Evolutionary conservation across 2,888 invertebrate genomes (phyloP), one percentile per base, ranked within the genome.

Genomic region (Sarcophaga carnaria): DNA sequence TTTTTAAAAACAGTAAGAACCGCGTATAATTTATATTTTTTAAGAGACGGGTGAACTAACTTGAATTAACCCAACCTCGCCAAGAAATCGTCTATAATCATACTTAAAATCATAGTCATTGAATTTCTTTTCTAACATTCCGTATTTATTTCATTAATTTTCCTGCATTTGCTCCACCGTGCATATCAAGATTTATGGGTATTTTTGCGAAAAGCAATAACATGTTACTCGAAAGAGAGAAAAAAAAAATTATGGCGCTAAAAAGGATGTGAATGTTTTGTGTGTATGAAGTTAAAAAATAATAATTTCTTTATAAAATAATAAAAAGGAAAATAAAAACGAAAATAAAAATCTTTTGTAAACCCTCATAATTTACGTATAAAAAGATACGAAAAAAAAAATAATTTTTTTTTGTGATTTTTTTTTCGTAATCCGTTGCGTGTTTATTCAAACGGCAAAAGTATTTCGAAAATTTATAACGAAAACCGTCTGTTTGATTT

Each of bases 101-200:
- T 27, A 5, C 27, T 27, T 5, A 5, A 27, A 27, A 27, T 27
- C 0, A 0, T 27, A 0, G 20, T 20, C 37, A 37, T 37, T 0
- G 6, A 37, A 37, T 37, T 37, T 37, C 6, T 37, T 37, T 0
- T 37, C 37, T 0, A 37, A 37, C 1, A 37, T 6, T 0, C 27
- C 5, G 4, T 20, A 8, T 62, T 20, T 62, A 17, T 62, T 62
- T 62, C 4, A 62, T 62, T 62, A 1, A 62, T 20, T 62, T 62
- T 6, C 5, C 10, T 4, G 0, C 62, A 17, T 45, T 67, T 67
- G 10, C 2, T 3, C 80, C 80, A 84, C 84, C 74, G 80, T 84
- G 37, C 60, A 54, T 60, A n/a, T 3, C 14, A 84, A 79, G 87
- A 87, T 87, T 87, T 87, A 87, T 87, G 81, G 54, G n/a, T 81